A percentile compares a stretch with the other conserved stretches of the same genome.
These are phyloP conservation scores for Acheta domesticus DNA, from an alignment of 2,888 invertebrate species.

Conservation along the genomic window DNA sequence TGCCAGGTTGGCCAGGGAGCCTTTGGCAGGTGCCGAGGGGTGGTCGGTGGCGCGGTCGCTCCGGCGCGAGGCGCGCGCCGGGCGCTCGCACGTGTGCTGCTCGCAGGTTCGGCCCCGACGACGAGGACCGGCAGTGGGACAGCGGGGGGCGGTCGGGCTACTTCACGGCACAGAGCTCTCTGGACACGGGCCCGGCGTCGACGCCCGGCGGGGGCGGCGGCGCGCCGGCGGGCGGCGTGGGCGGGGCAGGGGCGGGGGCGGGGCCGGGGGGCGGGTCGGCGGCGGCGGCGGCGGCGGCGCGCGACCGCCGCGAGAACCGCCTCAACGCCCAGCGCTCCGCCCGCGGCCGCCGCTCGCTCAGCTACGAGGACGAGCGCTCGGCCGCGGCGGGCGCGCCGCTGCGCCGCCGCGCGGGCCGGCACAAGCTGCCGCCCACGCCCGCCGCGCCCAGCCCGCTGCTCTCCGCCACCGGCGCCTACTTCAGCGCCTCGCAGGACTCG, in stretches of 20 bases:
- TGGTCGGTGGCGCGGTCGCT: too few species aligned
- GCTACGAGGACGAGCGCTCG: conserved; percentile 40
- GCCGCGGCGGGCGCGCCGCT: not conserved
- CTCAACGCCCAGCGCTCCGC: conserved; percentile 45
- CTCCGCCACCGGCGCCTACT: conserved; percentile 34
- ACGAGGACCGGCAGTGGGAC: conserved; percentile 71
- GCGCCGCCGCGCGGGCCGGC: conserved; percentile 39
- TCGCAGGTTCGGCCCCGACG: conserved; percentile 56
- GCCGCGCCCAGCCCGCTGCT: conserved; percentile 52
- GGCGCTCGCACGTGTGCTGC: not conserved
- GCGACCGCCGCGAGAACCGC: conserved; percentile 56
- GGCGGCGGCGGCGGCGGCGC: conserved; percentile 51
- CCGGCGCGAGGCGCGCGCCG: too few species aligned
- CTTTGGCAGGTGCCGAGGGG: too few species aligned
- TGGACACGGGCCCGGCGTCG: conserved; percentile 38
- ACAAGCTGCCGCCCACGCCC: conserved; percentile 55
- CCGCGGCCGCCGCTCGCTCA: conserved; percentile 26
- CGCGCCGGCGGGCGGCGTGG: conserved; percentile 45
- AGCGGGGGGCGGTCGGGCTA: conserved; percentile 56
- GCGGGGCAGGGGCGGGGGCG: conserved; percentile 40
- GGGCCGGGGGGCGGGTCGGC: conserved; percentile 29
- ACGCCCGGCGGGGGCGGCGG: conserved; percentile 54
- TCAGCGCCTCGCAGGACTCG: conserved; percentile 27
- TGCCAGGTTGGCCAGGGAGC: too few species aligned
- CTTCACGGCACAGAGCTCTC: conserved; percentile 29